Evolutionary conservation across 2,113 vertebrate species (phyloP).

Genomic region (Grallaria varia): DNA sequence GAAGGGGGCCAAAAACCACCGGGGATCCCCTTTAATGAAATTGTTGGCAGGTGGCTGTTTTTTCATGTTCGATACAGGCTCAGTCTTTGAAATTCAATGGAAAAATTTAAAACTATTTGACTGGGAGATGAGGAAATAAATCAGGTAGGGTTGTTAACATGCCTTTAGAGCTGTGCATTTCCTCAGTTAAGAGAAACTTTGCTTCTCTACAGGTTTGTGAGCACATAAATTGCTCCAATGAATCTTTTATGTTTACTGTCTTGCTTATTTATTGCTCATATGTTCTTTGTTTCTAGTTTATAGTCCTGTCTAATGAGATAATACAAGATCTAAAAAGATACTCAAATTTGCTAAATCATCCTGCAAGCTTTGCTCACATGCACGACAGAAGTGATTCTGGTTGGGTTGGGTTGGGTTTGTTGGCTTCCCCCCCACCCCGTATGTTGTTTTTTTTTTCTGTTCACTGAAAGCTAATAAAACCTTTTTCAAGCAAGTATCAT

Average conservation of each 20-base stretch:
- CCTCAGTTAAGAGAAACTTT: neutral
- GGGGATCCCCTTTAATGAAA: neutral
- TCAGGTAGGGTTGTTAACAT: neutral
- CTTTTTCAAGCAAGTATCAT: neutral
- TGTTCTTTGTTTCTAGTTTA: neutral
- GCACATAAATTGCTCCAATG: neutral
- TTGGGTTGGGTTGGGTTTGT: neutral
- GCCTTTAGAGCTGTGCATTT: neutral
- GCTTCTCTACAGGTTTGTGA: neutral
- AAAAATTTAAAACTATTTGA: neutral
- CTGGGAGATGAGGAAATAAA: neutral
- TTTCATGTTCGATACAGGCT: neutral
- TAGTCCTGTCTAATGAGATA: neutral
- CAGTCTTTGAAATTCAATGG: neutral
- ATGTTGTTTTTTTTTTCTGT: neutral
- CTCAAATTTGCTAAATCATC: neutral
- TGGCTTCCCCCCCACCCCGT: neutral
- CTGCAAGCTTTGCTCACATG: neutral
- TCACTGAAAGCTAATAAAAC: neutral
- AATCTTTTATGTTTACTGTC: neutral
- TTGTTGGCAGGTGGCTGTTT: neutral
- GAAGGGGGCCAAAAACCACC: neutral
- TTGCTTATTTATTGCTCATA: neutral
- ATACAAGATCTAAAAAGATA: neutral
- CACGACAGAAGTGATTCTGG: neutral